These are phyloP conservation scores for Ceyx margarethae DNA, from an alignment of 2,113 vertebrate species.

Conservation along the genomic window DNA sequence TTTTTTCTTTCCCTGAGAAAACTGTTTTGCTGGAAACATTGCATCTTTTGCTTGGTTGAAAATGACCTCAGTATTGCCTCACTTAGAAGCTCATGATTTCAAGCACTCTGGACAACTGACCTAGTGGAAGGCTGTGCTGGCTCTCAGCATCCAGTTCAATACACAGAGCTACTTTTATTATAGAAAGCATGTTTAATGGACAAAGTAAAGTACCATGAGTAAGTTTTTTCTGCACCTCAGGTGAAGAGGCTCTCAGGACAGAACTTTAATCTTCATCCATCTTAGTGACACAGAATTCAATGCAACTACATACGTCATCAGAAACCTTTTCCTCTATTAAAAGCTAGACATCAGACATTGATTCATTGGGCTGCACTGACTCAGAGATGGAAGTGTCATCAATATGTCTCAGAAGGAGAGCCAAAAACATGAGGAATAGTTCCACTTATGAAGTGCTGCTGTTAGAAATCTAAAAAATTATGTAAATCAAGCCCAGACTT, in stretches of 20 bases:
- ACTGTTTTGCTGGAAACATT: background rate
- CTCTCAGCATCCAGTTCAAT: background rate
- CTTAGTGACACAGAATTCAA: background rate
- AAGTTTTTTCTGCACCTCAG: background rate
- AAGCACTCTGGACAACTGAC: background rate
- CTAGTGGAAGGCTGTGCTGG: background rate
- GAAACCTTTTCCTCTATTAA: constrained; percentile 4
- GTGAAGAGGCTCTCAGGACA: background rate
- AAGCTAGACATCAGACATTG: background rate
- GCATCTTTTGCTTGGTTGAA: background rate
- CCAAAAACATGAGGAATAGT: background rate
- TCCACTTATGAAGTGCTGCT: background rate
- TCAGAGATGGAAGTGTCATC: constrained; percentile 16
- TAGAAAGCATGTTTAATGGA: background rate
- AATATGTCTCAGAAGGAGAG: background rate
- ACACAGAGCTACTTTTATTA: background rate
- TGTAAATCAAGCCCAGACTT: constrained; percentile 37
- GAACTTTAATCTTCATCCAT: background rate
- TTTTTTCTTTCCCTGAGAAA: background rate
- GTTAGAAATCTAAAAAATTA: constrained; percentile 24
- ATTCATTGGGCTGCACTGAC: background rate
- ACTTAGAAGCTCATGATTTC: background rate
- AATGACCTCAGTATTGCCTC: background rate
- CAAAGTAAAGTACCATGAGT: background rate
- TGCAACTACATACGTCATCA: background rate